Base-by-base conservation (phyloP, 2,113 vertebrate genomes). In the Tiliqua scincoides region DNA sequence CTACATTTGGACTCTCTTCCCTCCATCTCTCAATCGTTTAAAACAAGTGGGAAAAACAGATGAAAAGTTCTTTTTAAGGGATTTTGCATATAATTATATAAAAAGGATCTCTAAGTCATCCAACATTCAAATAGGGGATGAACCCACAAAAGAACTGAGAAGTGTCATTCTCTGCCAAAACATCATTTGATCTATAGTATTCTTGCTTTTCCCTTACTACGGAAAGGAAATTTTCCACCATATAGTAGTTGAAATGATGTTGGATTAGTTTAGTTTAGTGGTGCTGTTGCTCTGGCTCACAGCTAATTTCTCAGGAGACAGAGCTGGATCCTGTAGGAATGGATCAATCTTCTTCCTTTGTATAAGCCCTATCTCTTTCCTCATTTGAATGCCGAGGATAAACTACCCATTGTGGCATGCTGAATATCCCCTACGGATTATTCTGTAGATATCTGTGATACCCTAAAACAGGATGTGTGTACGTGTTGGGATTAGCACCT, bases 41-140 rank as follows among this genome's bases (percentile, higher is more conserved):
- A 61, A 84, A 74, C 14, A 59, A 21, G 81, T 62, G 3, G 21
- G 18, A 87, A 35, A 4, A 83, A 12, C 43, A 9, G 68, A 12
- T 57, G 59, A 75, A 40, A 90, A 88, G 23, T 79, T 14, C 8
- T 85, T 73, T 37, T 85, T 86, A 82, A 84, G 25, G 25, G 3
- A 0, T 65, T 1, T 30, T 73, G 3, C 25, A 86, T 87, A 40
- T 35, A 1, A 65, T 54, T 35, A 59, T n/a, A 67, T 18, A 52
- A 20, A 52, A 67, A 70, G 83, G 59, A 89, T 86, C 18, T 74
- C 0, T 32, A 63, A 86, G 65, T 17, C 67, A 73, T 67, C 63
- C 63, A 86, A 67, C 3, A 76, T 18, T 73, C 52, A 84, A 61
- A 54, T 21, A 89, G 72, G 1, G 15, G 27, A 6, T 86, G 71